These are phyloP conservation scores for Sphaerodactylus townsendi DNA, from an alignment of 2,113 vertebrate genomes.

Conservation along the genomic window DNA sequence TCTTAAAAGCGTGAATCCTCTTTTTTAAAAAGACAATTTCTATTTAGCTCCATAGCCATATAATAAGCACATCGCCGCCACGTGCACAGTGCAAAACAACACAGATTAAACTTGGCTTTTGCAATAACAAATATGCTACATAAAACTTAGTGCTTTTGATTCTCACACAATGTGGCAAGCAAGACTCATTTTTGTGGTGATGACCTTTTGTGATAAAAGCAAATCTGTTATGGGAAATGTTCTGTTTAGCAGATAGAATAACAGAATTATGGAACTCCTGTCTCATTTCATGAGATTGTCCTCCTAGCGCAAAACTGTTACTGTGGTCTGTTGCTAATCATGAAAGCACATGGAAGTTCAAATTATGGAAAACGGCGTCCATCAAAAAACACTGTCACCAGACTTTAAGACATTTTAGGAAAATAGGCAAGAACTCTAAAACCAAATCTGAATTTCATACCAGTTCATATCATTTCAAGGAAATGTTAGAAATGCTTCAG, in stretches of 20 bases:
- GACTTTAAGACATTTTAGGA: neutral
- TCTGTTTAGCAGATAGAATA: neutral
- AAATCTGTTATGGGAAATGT: neutral
- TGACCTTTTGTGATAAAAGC: neutral
- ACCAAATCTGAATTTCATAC: neutral
- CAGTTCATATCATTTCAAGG: neutral
- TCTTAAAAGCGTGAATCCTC: constrained; percentile 53
- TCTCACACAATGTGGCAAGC: neutral
- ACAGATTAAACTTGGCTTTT: constrained; percentile 2
- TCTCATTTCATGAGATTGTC: neutral
- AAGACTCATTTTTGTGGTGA: neutral
- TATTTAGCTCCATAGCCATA: constrained; percentile 50
- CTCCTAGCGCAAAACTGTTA: neutral
- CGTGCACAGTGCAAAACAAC: constrained; percentile 34
- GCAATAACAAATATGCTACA: neutral
- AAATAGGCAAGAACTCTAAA: neutral
- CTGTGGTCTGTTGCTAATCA: neutral
- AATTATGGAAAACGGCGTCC: neutral
- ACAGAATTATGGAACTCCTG: neutral
- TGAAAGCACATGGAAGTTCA: neutral
- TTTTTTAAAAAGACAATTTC: constrained; percentile 60
- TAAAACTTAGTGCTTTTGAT: constrained; percentile 9
- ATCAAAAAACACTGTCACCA: neutral
- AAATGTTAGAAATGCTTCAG: neutral
- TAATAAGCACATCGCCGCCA: constrained; percentile 55